Percentiles rank a stretch among this genome's conserved stretches.
phyloP scores from a whole-genome alignment of 2,888 invertebrate genomes.

The Ligdia adustata region DNA sequence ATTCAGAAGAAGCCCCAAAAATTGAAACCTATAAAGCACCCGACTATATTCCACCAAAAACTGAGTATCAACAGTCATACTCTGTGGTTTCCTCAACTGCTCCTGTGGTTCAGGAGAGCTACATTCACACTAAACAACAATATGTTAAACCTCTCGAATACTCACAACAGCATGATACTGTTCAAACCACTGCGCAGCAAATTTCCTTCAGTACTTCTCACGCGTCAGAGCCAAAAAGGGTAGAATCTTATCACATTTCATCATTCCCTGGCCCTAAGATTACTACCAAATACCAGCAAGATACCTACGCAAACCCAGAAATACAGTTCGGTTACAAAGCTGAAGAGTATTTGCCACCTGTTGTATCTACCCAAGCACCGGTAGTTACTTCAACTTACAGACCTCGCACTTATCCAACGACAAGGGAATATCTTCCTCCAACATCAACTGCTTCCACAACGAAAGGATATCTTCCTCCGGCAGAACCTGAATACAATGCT shows the following conservation, averaged over 20 bases:
- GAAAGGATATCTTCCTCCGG: slow-evolving; percentile 29
- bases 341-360: slow-evolving; percentile 73
- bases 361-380: slow-evolving; percentile 53
- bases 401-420: slow-evolving; percentile 58
- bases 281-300: slow-evolving; percentile 58
- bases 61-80: slow-evolving; percentile 56
- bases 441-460: slow-evolving; percentile 32
- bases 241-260: slow-evolving; percentile 64
- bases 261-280: slow-evolving; percentile 55
- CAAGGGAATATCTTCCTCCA: slow-evolving; percentile 52
- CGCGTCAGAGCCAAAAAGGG: slow-evolving; percentile 52
- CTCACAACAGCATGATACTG: slow-evolving; percentile 45
- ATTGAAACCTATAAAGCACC: slow-evolving; percentile 53
- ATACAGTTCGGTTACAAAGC: slow-evolving; percentile 68
- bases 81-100: slow-evolving; percentile 53
- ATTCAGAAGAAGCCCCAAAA: slow-evolving; percentile 58
- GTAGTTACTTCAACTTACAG: slow-evolving; percentile 58
- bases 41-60: slow-evolving; percentile 58
- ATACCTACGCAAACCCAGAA: slow-evolving; percentile 64
- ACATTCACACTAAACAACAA: slow-evolving; percentile 52
- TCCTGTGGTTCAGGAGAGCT: slow-evolving; percentile 58
- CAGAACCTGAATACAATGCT: slow-evolving; percentile 44
- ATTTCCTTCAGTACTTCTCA: slow-evolving; percentile 59
- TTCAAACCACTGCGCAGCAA: slow-evolving; percentile 44
- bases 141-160: slow-evolving; percentile 51